These are phyloP conservation scores for Epinephelus moara DNA, from an alignment of 2,113 vertebrate genomes.

Conservation along the genomic window DNA sequence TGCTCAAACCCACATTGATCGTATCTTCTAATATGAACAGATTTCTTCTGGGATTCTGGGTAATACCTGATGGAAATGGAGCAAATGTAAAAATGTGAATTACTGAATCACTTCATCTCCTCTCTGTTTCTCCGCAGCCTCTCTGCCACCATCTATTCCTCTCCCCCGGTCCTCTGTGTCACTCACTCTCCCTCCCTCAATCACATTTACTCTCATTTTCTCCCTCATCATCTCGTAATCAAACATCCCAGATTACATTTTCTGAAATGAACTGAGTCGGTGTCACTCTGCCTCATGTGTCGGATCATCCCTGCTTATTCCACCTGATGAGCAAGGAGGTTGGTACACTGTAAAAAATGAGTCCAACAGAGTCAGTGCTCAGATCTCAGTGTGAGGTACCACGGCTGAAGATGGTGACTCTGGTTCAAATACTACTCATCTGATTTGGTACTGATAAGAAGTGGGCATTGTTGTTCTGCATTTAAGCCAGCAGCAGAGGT, in stretches of 20 bases:
- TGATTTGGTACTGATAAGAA: background rate
- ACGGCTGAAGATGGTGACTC: background rate
- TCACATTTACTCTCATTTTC: slow-evolving; percentile 57
- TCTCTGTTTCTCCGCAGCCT: background rate
- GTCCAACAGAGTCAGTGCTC: background rate
- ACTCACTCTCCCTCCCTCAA: slow-evolving; percentile 14
- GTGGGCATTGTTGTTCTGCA: too few relatives aligned
- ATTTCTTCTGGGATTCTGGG: slow-evolving; percentile 36
- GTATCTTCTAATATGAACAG: slow-evolving; percentile 9
- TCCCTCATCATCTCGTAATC: slow-evolving; percentile 52
- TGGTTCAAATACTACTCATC: background rate
- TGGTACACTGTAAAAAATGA: slow-evolving; percentile 45
- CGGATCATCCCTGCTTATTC: slow-evolving; percentile 36
- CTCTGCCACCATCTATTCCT: background rate
- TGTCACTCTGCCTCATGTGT: slow-evolving; percentile 29
- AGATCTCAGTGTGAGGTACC: background rate
- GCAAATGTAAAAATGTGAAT: slow-evolving; percentile 34
- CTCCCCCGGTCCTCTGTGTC: background rate
- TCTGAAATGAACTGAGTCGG: slow-evolving; percentile 42
- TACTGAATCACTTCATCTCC: background rate
- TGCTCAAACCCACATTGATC: slow-evolving; percentile 33
- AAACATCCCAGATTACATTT: slow-evolving; percentile 54
- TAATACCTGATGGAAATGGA: slow-evolving; percentile 38
- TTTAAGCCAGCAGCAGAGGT: too few relatives aligned
- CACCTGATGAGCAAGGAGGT: slow-evolving; percentile 18